Percentiles rank a stretch among this genome's conserved stretches.
phyloP scores from a whole-genome alignment of 2,113 vertebrate genomes.

The Ailuropoda melanoleuca region DNA sequence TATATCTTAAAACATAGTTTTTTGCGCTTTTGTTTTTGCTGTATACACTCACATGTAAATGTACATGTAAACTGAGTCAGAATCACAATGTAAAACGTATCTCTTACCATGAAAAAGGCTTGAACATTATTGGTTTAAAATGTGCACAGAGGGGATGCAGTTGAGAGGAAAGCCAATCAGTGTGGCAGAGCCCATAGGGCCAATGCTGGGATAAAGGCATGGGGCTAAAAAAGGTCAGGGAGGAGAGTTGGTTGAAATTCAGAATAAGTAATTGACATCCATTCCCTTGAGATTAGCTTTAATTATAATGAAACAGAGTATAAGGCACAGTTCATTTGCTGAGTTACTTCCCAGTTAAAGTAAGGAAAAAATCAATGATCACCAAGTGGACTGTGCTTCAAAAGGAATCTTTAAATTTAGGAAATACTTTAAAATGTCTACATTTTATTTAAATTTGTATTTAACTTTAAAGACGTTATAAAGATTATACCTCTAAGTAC shows the following conservation, averaged over 20 bases:
- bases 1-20: not conserved
- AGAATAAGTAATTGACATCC: not conserved
- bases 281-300: not conserved
- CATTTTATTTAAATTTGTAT: not conserved
- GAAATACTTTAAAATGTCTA: not conserved
- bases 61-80: not conserved
- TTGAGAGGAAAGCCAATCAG: not conserved
- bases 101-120: not conserved
- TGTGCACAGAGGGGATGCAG: not conserved
- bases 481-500: not conserved
- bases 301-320: not conserved
- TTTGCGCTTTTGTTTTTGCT: not conserved
- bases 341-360: slow-evolving; percentile 7
- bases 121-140: not conserved
- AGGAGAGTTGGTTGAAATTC: not conserved
- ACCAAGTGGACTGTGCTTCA: not conserved
- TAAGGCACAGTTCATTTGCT: not conserved
- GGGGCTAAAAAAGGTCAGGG: not conserved
- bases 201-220: not conserved
- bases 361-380: not conserved
- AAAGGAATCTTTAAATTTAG: not conserved
- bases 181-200: not conserved
- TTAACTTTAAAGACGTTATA: not conserved
- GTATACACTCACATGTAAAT: not conserved
- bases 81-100: not conserved